These are phyloP conservation scores for Tetragnatha montana DNA, from an alignment of 2,888 invertebrate species.

Conservation along the genomic window DNA sequence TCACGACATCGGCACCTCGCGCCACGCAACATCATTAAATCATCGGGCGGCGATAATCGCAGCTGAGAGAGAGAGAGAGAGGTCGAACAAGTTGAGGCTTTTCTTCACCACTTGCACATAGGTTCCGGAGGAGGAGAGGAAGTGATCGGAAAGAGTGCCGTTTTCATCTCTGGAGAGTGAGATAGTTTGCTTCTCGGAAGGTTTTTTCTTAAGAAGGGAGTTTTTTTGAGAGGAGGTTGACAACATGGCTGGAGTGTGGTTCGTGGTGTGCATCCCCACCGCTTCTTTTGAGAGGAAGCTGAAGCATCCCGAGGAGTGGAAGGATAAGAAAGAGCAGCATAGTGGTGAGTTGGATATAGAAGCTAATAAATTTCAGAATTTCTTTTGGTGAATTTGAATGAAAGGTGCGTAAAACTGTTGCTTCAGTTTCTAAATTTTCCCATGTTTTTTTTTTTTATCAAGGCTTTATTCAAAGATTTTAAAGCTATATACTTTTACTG, in stretches of 20 bases:
- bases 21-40: conserved; percentile 37
- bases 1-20: neutral
- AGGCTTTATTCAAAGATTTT: too few relatives aligned
- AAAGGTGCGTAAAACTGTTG: too few relatives aligned
- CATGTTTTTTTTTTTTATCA: too few relatives aligned
- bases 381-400: too few relatives aligned
- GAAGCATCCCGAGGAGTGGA: conserved; percentile 47
- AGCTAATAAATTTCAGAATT: neutral
- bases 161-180: neutral
- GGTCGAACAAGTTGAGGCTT: conserved; percentile 19
- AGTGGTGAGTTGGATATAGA: conserved; percentile 15
- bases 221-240: neutral
- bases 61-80: neutral
- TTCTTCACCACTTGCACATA: neutral
- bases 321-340: conserved; percentile 48
- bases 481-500: too few relatives aligned
- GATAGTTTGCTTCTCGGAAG: neutral
- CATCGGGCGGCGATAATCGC: conserved; percentile 45
- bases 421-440: too few relatives aligned
- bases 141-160: conserved; percentile 20
- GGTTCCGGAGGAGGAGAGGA: conserved; percentile 17
- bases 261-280: conserved; percentile 47
- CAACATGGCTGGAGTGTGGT: conserved; percentile 55
- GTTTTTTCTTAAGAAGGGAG: neutral
- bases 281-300: conserved; percentile 53